phyloP scores from a whole-genome alignment of 2,113 vertebrate genomes.

The Anhinga rufa region DNA sequence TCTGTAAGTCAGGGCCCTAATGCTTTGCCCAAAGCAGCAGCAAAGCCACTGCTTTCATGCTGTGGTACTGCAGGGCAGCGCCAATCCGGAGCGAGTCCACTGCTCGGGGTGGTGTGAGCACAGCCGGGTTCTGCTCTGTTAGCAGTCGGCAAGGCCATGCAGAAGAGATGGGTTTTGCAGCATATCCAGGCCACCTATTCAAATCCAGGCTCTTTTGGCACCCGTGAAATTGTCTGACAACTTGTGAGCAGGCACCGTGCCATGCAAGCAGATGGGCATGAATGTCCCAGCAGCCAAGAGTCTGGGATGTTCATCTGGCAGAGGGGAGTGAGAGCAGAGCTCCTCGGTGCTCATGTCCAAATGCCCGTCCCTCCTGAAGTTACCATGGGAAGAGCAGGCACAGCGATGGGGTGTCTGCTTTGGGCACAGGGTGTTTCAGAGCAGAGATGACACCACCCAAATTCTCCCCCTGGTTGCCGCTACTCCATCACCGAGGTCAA shows the following conservation, averaged over 20 bases:
- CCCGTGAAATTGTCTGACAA: conserved; percentile 51
- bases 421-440: background rate
- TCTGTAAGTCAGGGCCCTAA: background rate
- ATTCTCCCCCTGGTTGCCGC: background rate
- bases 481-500: accelerated
- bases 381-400: background rate
- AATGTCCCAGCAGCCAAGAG: conserved; percentile 23
- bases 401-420: background rate
- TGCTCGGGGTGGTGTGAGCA: accelerated
- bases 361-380: background rate
- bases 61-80: accelerated
- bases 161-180: background rate
- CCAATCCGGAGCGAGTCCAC: accelerated
- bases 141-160: background rate
- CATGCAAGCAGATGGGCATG: conserved; percentile 55
- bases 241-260: conserved; percentile 15
- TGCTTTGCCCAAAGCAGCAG: background rate
- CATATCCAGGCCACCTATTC: conserved; percentile 30
- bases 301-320: conserved; percentile 21
- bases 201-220: conserved; percentile 48
- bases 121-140: background rate
- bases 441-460: background rate
- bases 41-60: accelerated
- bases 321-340: background rate
- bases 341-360: background rate